A percentile compares a stretch with the other conserved stretches of the same genome.
phyloP scores from a whole-genome alignment of 2,888 invertebrate species.

The Chrysolina oricalcia region DNA sequence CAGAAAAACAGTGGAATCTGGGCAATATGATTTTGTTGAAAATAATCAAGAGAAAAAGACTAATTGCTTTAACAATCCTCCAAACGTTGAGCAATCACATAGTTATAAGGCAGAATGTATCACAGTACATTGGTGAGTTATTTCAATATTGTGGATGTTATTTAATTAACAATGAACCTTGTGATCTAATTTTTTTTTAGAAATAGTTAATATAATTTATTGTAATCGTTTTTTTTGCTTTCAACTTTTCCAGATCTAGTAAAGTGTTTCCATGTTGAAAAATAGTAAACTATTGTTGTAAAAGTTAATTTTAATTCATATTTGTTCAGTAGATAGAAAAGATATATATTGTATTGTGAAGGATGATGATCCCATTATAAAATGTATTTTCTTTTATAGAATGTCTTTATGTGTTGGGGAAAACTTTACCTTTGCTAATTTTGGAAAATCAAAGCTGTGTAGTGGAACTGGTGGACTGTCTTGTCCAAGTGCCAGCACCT shows the following conservation, averaged over 20 bases:
- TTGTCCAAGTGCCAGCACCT: constrained; percentile 69
- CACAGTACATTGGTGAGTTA: constrained; percentile 75
- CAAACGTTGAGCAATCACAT: constrained; percentile 75
- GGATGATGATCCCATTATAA: no score
- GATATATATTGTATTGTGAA: no score
- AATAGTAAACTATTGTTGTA: not conserved
- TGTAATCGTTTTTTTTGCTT: not conserved
- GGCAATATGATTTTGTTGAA: constrained; percentile 76
- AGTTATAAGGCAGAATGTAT: constrained; percentile 73
- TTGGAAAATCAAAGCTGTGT: constrained; percentile 71
- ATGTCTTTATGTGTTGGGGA: constrained; percentile 74
- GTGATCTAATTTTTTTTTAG: not conserved
- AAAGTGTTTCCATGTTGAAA: not conserved
- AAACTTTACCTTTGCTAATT: constrained; percentile 72
- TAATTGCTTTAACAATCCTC: constrained; percentile 74
- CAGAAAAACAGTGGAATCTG: constrained; percentile 71
- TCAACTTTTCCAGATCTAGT: not conserved
- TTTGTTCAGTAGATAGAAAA: no score
- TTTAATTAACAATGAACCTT: not conserved
- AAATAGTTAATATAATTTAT: not conserved
- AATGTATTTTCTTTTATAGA: constrained; percentile 64
- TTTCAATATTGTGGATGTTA: not conserved
- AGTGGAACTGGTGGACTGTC: constrained; percentile 68
- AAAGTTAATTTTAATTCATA: no score
- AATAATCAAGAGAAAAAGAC: constrained; percentile 75